Evolutionary conservation across 2,888 invertebrate species (phyloP).

Genomic region (Diarsia dahlii): DNA sequence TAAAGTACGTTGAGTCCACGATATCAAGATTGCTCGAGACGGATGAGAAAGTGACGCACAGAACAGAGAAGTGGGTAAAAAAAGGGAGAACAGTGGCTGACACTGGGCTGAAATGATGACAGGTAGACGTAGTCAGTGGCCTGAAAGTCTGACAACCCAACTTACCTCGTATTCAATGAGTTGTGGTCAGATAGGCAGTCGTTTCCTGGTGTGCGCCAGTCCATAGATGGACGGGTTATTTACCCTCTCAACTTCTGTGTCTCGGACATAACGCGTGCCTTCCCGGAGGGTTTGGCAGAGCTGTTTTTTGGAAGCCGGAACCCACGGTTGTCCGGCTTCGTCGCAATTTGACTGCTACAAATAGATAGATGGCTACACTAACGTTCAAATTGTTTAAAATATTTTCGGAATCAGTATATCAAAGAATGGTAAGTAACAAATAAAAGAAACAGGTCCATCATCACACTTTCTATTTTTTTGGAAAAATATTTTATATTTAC

Average conservation of each 20-base stretch:
- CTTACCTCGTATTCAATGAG: not conserved
- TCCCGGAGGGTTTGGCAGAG: not conserved
- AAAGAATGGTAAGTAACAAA: not conserved
- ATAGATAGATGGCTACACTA: not conserved
- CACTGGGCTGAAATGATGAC: too few species aligned
- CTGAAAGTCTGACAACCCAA: not conserved
- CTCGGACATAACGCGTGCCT: not conserved
- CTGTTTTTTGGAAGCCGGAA: not conserved
- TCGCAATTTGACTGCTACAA: not conserved
- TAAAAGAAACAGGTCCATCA: constrained; percentile 55
- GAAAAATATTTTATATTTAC: constrained; percentile 77
- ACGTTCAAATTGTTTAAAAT: not conserved
- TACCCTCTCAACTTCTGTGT: not conserved
- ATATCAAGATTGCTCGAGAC: too few species aligned
- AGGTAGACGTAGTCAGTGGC: too few species aligned
- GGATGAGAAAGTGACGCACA: too few species aligned
- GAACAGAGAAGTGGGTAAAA: too few species aligned
- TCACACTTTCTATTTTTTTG: constrained; percentile 71
- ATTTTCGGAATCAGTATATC: not conserved
- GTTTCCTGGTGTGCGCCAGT: too few species aligned
- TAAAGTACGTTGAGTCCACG: too few species aligned
- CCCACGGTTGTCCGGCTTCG: not conserved
- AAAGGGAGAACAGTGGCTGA: too few species aligned
- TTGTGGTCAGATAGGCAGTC: too few species aligned
- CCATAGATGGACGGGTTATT: not conserved